A percentile compares a stretch with the other conserved stretches of the same genome.
Evolutionary conservation across 2,888 invertebrate species (phyloP).

Genomic region (Caenorhabditis macrosperma): DNA sequence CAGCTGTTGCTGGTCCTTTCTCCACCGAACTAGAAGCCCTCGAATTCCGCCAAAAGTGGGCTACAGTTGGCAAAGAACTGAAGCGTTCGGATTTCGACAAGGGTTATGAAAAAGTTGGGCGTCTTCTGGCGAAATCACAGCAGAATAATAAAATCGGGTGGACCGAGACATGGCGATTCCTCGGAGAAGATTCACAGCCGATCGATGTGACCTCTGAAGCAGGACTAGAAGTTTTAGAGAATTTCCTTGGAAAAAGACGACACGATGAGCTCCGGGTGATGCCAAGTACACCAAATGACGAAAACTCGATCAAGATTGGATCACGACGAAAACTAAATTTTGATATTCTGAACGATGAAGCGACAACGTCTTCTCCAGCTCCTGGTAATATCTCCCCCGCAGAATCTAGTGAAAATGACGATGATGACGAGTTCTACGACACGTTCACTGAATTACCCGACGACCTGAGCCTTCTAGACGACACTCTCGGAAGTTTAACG

Average conservation of each 20-base stretch:
- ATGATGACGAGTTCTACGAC: conserved; percentile 52
- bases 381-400: neutral
- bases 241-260: conserved; percentile 2
- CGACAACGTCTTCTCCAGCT: neutral
- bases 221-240: conserved; percentile 20
- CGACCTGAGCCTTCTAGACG: conserved; percentile 22
- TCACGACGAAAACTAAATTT: neutral
- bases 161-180: conserved; percentile 46
- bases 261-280: neutral
- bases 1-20: conserved; percentile 60
- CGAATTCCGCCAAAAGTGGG: conserved; percentile 40
- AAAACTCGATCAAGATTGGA: conserved; percentile 2
- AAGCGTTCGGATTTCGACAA: conserved; percentile 50
- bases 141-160: conserved; percentile 23
- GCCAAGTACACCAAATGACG: too few species aligned
- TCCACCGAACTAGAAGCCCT: conserved; percentile 14
- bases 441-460: conserved; percentile 11
- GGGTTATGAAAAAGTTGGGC: conserved; percentile 44
- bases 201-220: conserved; percentile 22
- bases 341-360: conserved; percentile 18
- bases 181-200: neutral
- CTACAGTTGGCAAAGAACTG: conserved; percentile 27
- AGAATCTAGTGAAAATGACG: conserved; percentile 22
- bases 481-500: conserved; percentile 42
- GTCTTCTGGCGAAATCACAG: conserved; percentile 15